These are phyloP conservation scores for Dinocampus coccinellae DNA, from an alignment of 2,888 invertebrate genomes.

Conservation along the genomic window DNA sequence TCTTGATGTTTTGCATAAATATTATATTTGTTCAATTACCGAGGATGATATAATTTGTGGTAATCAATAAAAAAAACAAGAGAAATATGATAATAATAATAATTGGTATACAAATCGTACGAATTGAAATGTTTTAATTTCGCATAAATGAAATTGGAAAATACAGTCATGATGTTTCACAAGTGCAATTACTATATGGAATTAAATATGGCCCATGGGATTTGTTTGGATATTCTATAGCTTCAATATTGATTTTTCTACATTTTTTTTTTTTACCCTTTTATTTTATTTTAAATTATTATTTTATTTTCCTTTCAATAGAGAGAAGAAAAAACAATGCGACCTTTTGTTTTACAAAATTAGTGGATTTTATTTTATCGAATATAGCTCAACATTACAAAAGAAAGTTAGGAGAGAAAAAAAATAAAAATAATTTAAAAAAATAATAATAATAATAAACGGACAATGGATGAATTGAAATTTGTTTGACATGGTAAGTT, in stretches of 20 bases:
- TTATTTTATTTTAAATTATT: background rate
- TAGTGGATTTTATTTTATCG: background rate
- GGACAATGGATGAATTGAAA: background rate
- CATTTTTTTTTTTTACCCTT: background rate
- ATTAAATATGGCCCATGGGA: constrained; percentile 23
- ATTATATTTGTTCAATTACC: too few relatives aligned
- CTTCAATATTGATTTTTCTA: too few relatives aligned
- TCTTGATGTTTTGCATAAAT: too few relatives aligned
- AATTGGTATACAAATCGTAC: constrained; percentile 51
- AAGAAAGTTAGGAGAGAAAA: background rate
- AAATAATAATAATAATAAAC: background rate
- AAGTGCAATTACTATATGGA: background rate
- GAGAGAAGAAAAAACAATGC: constrained; percentile 1
- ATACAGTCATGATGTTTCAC: constrained; percentile 15
- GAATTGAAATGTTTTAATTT: background rate
- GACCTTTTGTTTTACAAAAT: background rate
- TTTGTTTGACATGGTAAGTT: background rate
- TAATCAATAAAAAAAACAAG: constrained; percentile 52
- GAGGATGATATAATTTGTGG: background rate
- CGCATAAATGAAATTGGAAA: constrained; percentile 8
- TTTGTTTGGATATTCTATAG: constrained; percentile 18
- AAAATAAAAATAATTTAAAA: background rate
- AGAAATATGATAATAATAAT: constrained; percentile 56
- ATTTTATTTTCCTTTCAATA: background rate
- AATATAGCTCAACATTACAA: background rate